These are phyloP conservation scores for Agrotis ipsilon DNA, from an alignment of 2,888 invertebrate species.

Conservation along the genomic window DNA sequence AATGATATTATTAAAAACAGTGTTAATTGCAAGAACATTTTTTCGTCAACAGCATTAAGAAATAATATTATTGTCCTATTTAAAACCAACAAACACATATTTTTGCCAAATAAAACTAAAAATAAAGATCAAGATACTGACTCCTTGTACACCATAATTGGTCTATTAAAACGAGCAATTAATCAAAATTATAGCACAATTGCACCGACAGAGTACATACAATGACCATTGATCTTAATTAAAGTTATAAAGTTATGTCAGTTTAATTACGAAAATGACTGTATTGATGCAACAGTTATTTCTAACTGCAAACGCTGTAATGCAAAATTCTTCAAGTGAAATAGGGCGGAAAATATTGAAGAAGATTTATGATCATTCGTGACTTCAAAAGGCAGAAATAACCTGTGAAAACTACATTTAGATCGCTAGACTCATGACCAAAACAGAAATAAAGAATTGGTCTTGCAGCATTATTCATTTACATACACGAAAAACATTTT, in stretches of 20 bases:
- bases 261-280: constrained; percentile 52
- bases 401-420: not conserved
- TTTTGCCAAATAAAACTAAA: constrained; percentile 28
- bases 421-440: not conserved
- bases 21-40: not conserved
- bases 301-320: not conserved
- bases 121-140: constrained; percentile 38
- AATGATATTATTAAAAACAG: not conserved
- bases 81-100: not conserved
- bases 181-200: constrained; percentile 73
- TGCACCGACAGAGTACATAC: constrained; percentile 40
- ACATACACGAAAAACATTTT: not conserved
- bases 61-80: constrained; percentile 23
- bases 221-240: constrained; percentile 63
- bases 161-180: constrained; percentile 79
- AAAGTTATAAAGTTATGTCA: constrained; percentile 45
- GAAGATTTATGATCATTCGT: not conserved
- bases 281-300: constrained; percentile 29
- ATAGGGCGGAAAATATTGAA: constrained; percentile 19
- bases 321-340: constrained; percentile 6
- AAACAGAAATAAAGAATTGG: not conserved
- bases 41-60: not conserved
- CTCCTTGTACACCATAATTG: constrained; percentile 68
- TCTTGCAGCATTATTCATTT: not conserved
- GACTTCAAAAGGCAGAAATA: not conserved